Base-by-base conservation (phyloP, 1,140 invertebrate genomes). In the Macrocentrus cingulum region DNA sequence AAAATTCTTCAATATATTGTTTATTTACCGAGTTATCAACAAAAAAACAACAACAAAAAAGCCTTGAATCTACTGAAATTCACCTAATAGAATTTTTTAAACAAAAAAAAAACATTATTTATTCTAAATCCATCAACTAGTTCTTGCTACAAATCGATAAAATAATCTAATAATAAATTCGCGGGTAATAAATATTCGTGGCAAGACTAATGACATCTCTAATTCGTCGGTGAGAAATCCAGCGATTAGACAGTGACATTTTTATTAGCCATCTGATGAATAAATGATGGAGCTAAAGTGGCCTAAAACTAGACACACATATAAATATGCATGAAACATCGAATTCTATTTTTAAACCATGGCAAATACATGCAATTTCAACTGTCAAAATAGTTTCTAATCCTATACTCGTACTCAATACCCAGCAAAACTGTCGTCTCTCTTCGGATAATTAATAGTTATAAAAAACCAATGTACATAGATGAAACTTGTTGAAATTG, bases 341-440 rank as follows among this genome's bases (percentile, higher is more conserved):
- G 19, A 1, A 22, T 18, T 5, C 11, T 39, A 3, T 39, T 46
- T 46, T 22, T 46, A 46, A 46, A 46, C 25, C 44, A 7, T 22
- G 9, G 6, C 19, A 5, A 19, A 22, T 11, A 20, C 13, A 20
- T 8, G 11, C n/a, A 20, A 19, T 1, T 22, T 9, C n/a, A n/a
- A n/a, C 19, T 46, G 44, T 46, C 44, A 46, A 46, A 46, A 46
- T 46, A 46, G 22, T 22, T 22, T 46, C 44, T 46, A 46, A 46
- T 46, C 44, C 5, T n/a, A n/a, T n/a, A 9, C 20, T 22, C 25
- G 9, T 46, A 22, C 8, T 46, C 5, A 11, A 46, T 9, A n/a
- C 44, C n/a, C n/a, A n/a, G n/a, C n/a, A n/a, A 42, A 46, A 20
- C 19, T 18, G 16, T 23, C 18, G 15, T 2, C 15, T n/a, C n/a